Conservation (phyloP, 2,113 vertebrate species). For the Vimba vimba region DNA sequence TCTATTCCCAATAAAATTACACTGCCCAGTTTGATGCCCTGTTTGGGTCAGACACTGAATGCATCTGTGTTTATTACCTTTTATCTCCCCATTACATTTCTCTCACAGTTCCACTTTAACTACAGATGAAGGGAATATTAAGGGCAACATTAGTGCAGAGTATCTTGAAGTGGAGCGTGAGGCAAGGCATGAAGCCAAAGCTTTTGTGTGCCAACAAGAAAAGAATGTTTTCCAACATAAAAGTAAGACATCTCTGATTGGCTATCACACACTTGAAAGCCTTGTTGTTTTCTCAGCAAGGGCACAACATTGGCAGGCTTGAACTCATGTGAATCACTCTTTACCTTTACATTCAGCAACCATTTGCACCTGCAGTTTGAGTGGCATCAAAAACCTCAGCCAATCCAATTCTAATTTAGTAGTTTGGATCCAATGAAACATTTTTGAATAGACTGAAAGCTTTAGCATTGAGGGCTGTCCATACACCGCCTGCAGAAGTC, state of each 20-base stretch:
- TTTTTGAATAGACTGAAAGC: not conserved
- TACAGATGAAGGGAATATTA: not conserved
- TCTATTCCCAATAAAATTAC: not conserved
- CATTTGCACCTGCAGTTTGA: slow-evolving; percentile 15
- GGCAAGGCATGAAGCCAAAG: slow-evolving; percentile 1
- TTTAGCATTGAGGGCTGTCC: not conserved
- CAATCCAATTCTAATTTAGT: not conserved
- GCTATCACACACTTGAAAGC: slow-evolving; percentile 5
- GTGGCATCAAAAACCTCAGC: not conserved
- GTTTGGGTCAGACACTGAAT: not conserved
- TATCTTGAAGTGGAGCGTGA: slow-evolving; percentile 6
- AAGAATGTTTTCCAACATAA: slow-evolving; percentile 4
- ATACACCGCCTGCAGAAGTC: slow-evolving; percentile 30
- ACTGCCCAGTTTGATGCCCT: not conserved
- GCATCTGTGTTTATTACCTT: not conserved
- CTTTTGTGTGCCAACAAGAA: slow-evolving; percentile 3
- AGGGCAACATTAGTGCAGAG: not conserved
- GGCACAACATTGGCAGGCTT: slow-evolving; percentile 5
- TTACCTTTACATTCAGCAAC: slow-evolving; percentile 4
- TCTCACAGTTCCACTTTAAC: not conserved
- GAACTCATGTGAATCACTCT: not conserved
- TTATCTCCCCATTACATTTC: not conserved
- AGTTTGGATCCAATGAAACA: slow-evolving; percentile 5
- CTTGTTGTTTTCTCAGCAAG: slow-evolving; percentile 1
- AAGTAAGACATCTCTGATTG: not conserved